phyloP scores from a whole-genome alignment of 2,113 vertebrate genomes.

The Erinaceus europaeus region DNA sequence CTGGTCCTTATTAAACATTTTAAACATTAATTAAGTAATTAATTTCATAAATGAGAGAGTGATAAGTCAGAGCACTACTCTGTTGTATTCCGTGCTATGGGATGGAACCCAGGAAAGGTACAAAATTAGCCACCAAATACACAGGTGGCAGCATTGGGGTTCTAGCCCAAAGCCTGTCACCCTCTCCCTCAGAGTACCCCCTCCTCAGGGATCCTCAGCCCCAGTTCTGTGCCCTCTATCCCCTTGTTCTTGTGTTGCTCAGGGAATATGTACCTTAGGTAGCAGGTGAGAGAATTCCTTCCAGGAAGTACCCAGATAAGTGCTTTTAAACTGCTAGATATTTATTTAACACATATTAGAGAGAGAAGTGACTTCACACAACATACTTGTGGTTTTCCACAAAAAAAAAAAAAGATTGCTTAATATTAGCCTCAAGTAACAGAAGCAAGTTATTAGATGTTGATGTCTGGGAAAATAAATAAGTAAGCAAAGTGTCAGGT shows the following conservation, averaged over 20 bases:
- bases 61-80: too few species aligned
- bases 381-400: conserved; percentile 56
- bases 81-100: neutral
- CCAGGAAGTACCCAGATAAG: neutral
- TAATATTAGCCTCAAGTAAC: conserved; percentile 42
- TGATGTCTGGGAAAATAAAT: conserved; percentile 16
- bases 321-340: conserved; percentile 41
- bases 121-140: neutral
- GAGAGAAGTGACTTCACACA: neutral
- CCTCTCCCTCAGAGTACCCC: neutral
- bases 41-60: too few species aligned
- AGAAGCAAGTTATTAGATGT: conserved; percentile 47
- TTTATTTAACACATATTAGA: conserved; percentile 19
- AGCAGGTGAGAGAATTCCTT: neutral
- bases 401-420: conserved; percentile 38
- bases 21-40: too few species aligned
- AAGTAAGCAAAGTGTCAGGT: conserved; percentile 34
- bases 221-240: neutral
- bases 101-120: neutral
- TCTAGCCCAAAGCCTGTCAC: neutral
- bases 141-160: neutral
- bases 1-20: too few species aligned
- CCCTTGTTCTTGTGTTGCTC: neutral
- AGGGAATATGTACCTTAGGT: neutral
- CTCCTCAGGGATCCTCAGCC: neutral